A percentile compares a stretch with the other conserved stretches of the same genome.
These are phyloP conservation scores for Argyra leucocephala DNA, from an alignment of 2,888 invertebrate species.

Conservation along the genomic window DNA sequence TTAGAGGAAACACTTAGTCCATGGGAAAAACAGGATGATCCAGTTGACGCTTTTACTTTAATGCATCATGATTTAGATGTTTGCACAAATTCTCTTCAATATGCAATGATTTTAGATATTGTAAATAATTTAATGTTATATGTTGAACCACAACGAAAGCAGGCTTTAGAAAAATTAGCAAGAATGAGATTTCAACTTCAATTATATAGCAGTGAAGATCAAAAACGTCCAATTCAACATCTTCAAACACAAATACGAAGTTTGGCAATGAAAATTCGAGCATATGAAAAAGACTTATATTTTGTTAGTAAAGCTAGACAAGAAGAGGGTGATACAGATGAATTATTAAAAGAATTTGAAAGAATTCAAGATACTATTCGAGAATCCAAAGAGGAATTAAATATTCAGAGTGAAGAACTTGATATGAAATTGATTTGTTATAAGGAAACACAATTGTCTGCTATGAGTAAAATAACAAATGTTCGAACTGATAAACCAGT, in stretches of 20 bases:
- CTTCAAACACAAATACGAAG: conserved; percentile 71
- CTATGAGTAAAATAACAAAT: conserved; percentile 52
- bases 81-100: conserved; percentile 90
- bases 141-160: conserved; percentile 90
- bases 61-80: conserved; percentile 98
- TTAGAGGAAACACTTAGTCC: conserved; percentile 59
- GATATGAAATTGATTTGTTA: conserved; percentile 92
- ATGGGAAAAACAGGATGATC: conserved; percentile 74
- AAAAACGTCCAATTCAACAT: conserved; percentile 81
- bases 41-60: conserved; percentile 92
- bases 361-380: conserved; percentile 61
- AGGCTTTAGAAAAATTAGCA: conserved; percentile 73
- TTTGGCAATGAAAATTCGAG: conserved; percentile 69
- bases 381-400: conserved; percentile 81
- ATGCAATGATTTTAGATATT: conserved; percentile 93
- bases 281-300: conserved; percentile 83
- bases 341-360: conserved; percentile 57
- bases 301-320: conserved; percentile 69
- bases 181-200: conserved; percentile 91
- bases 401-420: conserved; percentile 81
- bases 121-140: conserved; percentile 94
- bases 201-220: conserved; percentile 82
- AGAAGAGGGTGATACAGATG: conserved; percentile 54
- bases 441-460: conserved; percentile 64
- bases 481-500: conserved; percentile 61